Conservation (phyloP, 2,113 vertebrate genomes). For the Aspidoscelis tigris region DNA sequence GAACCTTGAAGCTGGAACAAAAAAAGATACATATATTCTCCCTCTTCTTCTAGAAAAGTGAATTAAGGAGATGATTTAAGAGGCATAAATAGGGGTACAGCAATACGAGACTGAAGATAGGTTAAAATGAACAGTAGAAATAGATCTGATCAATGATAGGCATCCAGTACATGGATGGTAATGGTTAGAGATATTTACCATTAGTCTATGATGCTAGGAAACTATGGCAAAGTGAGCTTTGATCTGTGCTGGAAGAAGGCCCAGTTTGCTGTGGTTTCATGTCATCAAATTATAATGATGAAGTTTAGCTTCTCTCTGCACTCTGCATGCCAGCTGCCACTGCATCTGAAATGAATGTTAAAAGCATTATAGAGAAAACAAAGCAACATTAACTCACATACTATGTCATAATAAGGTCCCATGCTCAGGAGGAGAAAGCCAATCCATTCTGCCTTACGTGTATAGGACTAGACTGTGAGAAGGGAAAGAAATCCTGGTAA, state of each 20-base stretch:
- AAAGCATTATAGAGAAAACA: neutral
- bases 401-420: neutral
- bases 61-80: constrained; percentile 26
- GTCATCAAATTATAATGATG: too few relatives aligned
- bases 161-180: too few relatives aligned
- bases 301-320: too few relatives aligned
- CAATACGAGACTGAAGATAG: neutral
- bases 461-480: neutral
- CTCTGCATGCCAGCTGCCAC: too few relatives aligned
- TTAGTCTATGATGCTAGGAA: too few relatives aligned
- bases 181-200: too few relatives aligned
- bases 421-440: neutral
- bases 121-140: neutral
- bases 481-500: neutral
- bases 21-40: constrained; percentile 18
- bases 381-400: neutral
- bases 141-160: too few relatives aligned
- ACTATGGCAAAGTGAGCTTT: too few relatives aligned
- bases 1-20: constrained; percentile 10
- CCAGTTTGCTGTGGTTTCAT: too few relatives aligned
- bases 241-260: too few relatives aligned
- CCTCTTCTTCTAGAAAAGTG: neutral
- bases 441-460: neutral
- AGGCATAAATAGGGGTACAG: neutral
- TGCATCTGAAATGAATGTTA: neutral